Evolutionary conservation across 1,140 invertebrate species (phyloP), one percentile per base, ranked within the genome.

Genomic region (Apis laboriosa): DNA sequence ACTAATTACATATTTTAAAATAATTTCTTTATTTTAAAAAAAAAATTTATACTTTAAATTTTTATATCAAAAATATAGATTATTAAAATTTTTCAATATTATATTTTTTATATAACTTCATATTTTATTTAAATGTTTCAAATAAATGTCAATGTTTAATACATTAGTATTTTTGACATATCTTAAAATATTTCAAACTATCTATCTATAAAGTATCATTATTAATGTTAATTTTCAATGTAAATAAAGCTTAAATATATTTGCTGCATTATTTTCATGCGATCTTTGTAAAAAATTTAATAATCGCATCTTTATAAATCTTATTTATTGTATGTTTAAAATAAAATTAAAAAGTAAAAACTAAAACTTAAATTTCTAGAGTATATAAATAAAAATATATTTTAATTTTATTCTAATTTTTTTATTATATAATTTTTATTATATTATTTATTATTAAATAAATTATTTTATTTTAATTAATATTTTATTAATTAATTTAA

Each of bases 221-320:
- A 28, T 78, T 17, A 24, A 49, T 68, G 0, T 68, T 49, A 49
- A 24, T 49, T 7, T n/a, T 19, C 28, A 21, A 4, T 78, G 28
- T 70, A 66, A 70, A 70, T 24, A 24, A 78, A 2, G 34, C 77
- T 71, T 79, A 51, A 79, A 8, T 53, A 17, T 53, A 24, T 55
- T n/a, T 49, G 19, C n/a, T 15, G 66, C 19, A 24, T 56, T 12
- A 43, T 11, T 49, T 24, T 43, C 15, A 49, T 60, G 28, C 11
- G 13, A 56, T 66, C 51, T 51, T 28, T 61, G 17, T 51, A 71
- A 17, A 61, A 51, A 17, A 51, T 61, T 12, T 34, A 43, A 9
- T 13, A 11, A 24, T 43, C 34, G 5, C 34, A 43, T 43, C 4
- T 43, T 43, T 43, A 63, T 5, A 19, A 13, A 51, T 34, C 49